Percentiles rank a stretch among this genome's conserved stretches.
phyloP scores from a whole-genome alignment of 2,113 vertebrate species.

The Coryphaenoides rupestris region DNA sequence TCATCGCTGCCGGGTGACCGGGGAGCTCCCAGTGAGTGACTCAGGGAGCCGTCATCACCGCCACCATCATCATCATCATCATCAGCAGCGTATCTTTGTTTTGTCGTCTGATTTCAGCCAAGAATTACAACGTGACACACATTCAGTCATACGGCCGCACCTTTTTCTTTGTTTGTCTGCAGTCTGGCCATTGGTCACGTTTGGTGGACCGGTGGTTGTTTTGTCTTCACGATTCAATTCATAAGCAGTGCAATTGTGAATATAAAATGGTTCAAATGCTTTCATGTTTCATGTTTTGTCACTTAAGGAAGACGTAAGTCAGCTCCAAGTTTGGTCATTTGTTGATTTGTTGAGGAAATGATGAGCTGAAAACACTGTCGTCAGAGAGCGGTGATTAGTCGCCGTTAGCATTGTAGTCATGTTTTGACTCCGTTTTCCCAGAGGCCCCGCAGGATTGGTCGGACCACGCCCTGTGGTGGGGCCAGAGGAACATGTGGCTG shows the following conservation, averaged over 20 bases:
- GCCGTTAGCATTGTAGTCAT: neutral
- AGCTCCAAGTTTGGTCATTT: no score
- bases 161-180: conserved; percentile 2
- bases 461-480: conserved; percentile 96
- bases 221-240: no score
- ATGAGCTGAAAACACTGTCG: neutral
- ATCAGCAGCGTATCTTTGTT: neutral
- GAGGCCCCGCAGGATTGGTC: conserved; percentile 90
- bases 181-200: conserved; percentile 1
- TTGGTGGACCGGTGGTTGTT: neutral
- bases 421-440: conserved; percentile 48
- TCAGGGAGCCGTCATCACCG: neutral
- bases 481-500: conserved; percentile 90
- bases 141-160: conserved; percentile 42
- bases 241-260: no score
- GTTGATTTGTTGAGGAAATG: neutral
- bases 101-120: conserved; percentile 13
- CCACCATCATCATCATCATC: no score
- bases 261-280: no score
- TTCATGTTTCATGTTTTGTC: no score
- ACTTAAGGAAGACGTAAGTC: no score
- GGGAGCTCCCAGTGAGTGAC: neutral
- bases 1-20: no score
- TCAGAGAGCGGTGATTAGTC: neutral
- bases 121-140: conserved; percentile 32